Evolutionary conservation across 2,113 vertebrate genomes (phyloP), one percentile per base, ranked within the genome.

Genomic region (Embiotoca jacksoni): DNA sequence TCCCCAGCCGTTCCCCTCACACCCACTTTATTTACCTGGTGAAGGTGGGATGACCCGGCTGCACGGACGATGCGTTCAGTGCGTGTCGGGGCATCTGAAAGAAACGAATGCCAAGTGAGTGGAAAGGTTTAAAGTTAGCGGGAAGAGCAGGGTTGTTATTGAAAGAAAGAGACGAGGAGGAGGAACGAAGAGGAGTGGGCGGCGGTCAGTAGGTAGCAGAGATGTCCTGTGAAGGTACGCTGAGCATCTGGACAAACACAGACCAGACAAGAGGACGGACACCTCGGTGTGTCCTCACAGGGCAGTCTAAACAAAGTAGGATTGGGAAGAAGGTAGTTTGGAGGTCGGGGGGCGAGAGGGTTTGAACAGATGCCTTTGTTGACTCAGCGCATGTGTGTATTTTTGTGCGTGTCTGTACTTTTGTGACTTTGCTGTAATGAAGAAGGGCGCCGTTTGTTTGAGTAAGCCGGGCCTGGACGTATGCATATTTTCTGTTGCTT

Each of bases 251-350:
- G 79, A 62, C 80, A 88, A 90, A 90, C 75, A 87, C 36, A 61
- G 75, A 72, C 56, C 68, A 70, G 55, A 75, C 30, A 5, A 59
- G 59, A 52, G 63, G 73, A 86, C 53, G 63, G 87, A 81, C 69
- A 67, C 67, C 55, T 57, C 60, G 73, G 75, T 63, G 73, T 89
- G 86, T 70, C 54, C 41, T 64, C 75, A 23, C 70, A 65, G 39
- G 52, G 73, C 32, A 82, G 79, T 87, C 76, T 90, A 90, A 92
- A 90, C 86, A 93, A 86, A 87, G 83, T 5, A 41, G 69, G 58
- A 69, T 71, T 63, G 57, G 60, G 57, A 77, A 50, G 30, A 69
- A 75, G 46, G 64, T 50, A 30, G 30, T 61, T 75, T 1, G 15
- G 59, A 37, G 15, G 41, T 30, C 2, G 11, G 11, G 37, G n/a